Evolutionary conservation across 2,113 vertebrate species (phyloP).

Genomic region (Scalopus aquaticus): DNA sequence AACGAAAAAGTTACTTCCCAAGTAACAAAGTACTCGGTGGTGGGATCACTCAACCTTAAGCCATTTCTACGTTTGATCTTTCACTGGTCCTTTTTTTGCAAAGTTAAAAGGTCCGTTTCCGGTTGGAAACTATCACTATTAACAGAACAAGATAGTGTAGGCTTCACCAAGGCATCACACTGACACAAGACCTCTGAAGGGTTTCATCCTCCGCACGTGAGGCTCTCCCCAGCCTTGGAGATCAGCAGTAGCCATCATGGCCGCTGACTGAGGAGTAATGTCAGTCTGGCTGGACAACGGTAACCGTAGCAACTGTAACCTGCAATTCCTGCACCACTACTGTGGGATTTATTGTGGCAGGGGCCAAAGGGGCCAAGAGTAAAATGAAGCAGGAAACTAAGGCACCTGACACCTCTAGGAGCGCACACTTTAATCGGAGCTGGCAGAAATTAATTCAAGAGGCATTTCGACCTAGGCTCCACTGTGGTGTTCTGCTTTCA

Average conservation of each 20-base stretch:
- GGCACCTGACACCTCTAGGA: constrained; percentile 86
- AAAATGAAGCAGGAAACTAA: constrained; percentile 85
- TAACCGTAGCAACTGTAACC: constrained; percentile 91
- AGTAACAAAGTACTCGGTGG: neutral
- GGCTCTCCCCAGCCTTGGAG: neutral
- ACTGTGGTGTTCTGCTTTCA: constrained; percentile 47
- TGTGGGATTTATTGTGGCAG: constrained; percentile 87
- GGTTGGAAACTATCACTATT: neutral
- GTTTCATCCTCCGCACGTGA: too few species aligned
- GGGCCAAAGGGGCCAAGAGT: constrained; percentile 85
- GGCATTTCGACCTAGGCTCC: constrained; percentile 77
- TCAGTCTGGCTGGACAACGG: constrained; percentile 81
- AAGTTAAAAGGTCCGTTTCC: neutral
- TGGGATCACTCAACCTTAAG: neutral
- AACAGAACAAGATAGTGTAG: neutral
- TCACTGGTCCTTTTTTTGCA: neutral
- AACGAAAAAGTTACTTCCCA: neutral
- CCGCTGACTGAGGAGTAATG: constrained; percentile 83
- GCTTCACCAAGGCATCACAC: too few species aligned
- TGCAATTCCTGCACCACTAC: constrained; percentile 84
- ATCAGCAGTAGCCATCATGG: constrained; percentile 72
- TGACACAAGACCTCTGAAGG: too few species aligned
- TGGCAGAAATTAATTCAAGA: constrained; percentile 88
- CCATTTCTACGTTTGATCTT: neutral
- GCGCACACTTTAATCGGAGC: constrained; percentile 85